Percentiles rank a stretch among this genome's conserved stretches.
These are phyloP conservation scores for Agapornis roseicollis DNA, from an alignment of 2,113 vertebrate genomes.

Conservation along the genomic window DNA sequence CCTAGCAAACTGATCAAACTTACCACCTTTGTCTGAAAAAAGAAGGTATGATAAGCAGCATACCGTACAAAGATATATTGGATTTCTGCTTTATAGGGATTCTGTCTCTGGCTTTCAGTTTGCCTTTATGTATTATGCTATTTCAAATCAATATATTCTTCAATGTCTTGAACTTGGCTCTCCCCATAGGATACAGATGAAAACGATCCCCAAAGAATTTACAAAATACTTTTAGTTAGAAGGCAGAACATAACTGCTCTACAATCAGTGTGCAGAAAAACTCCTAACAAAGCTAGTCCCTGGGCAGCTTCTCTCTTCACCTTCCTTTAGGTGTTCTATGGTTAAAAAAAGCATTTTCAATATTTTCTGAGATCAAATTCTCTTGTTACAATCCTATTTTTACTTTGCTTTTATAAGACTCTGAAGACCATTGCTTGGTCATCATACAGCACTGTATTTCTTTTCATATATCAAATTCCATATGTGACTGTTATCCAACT, in stretches of 20 bases:
- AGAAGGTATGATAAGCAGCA: not conserved
- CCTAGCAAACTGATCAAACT: not conserved
- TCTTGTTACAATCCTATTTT: constrained; percentile 27
- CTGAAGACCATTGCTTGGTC: constrained; percentile 14
- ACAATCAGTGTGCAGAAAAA: not conserved
- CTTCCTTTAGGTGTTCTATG: not conserved
- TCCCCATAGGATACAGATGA: not conserved
- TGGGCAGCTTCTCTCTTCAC: not conserved
- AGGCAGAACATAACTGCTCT: not conserved
- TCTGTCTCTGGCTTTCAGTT: not conserved
- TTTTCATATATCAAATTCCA: not conserved
- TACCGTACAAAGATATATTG: not conserved
- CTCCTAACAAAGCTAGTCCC: not conserved
- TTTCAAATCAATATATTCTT: not conserved
- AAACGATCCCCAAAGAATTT: not conserved
- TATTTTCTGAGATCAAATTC: not conserved
- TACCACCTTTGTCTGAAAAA: not conserved
- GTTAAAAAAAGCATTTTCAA: constrained; percentile 5
- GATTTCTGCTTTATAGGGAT: not conserved
- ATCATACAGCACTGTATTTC: not conserved
- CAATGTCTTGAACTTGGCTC: not conserved
- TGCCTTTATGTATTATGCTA: not conserved
- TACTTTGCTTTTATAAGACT: not conserved
- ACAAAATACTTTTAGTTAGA: not conserved
- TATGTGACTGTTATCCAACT: not conserved